These are phyloP conservation scores for Hyles euphorbiae DNA, from an alignment of 1,140 invertebrate species.

Conservation along the genomic window DNA sequence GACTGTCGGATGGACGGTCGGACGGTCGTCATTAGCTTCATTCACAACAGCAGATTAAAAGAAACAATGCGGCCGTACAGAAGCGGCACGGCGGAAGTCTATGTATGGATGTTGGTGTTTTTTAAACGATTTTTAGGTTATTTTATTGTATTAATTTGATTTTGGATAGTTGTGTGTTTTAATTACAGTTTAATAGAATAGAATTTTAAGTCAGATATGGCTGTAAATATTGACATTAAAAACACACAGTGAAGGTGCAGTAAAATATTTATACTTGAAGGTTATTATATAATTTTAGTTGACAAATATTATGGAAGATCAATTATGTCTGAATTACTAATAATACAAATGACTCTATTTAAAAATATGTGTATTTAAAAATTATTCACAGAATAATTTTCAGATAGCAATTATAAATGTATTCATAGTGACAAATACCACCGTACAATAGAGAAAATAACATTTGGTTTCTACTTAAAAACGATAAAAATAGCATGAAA, in stretches of 20 bases:
- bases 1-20: neutral
- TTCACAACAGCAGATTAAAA: slow-evolving; percentile 60
- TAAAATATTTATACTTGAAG: no score
- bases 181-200: neutral
- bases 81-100: slow-evolving; percentile 57
- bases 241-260: no score
- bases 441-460: neutral
- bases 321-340: no score
- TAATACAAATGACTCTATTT: no score
- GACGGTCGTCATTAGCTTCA: slow-evolving; percentile 55
- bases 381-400: no score
- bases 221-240: no score
- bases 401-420: no score
- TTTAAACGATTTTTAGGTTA: slow-evolving; percentile 38
- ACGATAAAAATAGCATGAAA: slow-evolving; percentile 6
- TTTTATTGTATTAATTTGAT: slow-evolving; percentile 20
- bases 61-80: slow-evolving; percentile 55
- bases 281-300: no score
- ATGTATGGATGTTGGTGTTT: slow-evolving; percentile 26
- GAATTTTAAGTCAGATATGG: no score
- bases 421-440: neutral
- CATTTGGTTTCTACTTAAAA: neutral
- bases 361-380: no score
- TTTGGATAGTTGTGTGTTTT: neutral
- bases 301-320: no score